Base-by-base conservation (phyloP, 2,888 invertebrate genomes). In the Campoplex nolae region DNA sequence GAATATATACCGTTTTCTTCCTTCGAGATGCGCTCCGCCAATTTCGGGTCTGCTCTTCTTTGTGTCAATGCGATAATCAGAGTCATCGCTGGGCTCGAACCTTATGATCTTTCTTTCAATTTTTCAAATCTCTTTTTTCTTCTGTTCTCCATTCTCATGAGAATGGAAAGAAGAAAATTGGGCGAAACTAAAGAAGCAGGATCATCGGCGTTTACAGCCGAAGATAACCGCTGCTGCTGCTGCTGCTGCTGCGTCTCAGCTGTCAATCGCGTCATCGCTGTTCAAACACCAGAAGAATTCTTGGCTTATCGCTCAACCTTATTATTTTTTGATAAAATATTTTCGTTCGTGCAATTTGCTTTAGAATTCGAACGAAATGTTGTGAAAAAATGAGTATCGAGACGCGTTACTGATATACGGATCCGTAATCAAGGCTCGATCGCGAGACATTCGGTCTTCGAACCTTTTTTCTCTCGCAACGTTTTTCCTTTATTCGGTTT, bases 11-110 rank as follows among this genome's bases (percentile, higher is more conserved):
- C 92, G 93, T 93, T 23, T 23, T 23, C 23, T 23, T 93, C 85
- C 88, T 89, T 86, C 35, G 90, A 90, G 92, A 91, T 92, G 93
- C 92, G 94, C 90, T 92, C 89, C 90, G 90, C 90, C 90, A 92
- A 92, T 85, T 89, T 89, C 90, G 90, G 89, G 86, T 87, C 88
- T 38, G 38, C 38, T 92, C 90, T 92, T 89, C 91, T 88, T 74
- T 79, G 56, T 67, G 38, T 42, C 23, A 67, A 73, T 65, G 77
- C 38, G 38, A 73, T 86, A 80, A 82, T 86, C 73, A 84, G 23
- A 23, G 85, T 88, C 81, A 74, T 83, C 88, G 85, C 79, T 0
- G 23, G 23, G 23, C 82, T 88, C 79, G 74, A 51, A 68, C 71
- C 77, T 80, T 79, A 88, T 45, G 13, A 11, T 45, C 45, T 11